Conservation (phyloP, 2,113 vertebrate genomes). For the Takifugu flavidus region DNA sequence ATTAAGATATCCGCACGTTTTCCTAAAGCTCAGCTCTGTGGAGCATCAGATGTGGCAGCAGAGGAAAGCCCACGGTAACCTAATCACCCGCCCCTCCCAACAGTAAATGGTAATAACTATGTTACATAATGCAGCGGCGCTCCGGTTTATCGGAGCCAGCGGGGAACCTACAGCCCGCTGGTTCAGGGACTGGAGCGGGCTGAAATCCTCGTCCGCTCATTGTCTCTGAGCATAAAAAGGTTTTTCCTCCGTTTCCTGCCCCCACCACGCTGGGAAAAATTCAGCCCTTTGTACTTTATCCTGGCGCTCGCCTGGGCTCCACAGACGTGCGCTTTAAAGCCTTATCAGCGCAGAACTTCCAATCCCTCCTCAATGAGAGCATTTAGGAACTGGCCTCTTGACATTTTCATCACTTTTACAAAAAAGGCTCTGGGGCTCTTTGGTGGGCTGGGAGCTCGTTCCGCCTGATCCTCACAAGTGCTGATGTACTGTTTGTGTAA, state of each 20-base stretch:
- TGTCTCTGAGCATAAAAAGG: slow-evolving; percentile 49
- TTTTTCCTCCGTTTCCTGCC: slow-evolving; percentile 4
- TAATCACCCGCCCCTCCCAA: slow-evolving; percentile 46
- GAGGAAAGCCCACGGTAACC: slow-evolving; percentile 65
- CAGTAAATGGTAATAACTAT: slow-evolving; percentile 29
- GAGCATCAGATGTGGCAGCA: slow-evolving; percentile 39
- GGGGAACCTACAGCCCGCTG: slow-evolving; percentile 29
- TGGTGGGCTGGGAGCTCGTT: not conserved
- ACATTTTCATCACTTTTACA: slow-evolving; percentile 42
- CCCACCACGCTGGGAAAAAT: slow-evolving; percentile 30
- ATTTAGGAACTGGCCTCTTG: slow-evolving; percentile 54
- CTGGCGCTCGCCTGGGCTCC: slow-evolving; percentile 27
- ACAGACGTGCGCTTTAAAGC: slow-evolving; percentile 41
- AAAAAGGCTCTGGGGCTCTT: slow-evolving; percentile 4
- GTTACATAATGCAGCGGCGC: slow-evolving; percentile 47
- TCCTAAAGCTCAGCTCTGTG: slow-evolving; percentile 25
- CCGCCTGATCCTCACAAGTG: too few species aligned
- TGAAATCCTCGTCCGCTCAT: slow-evolving; percentile 26
- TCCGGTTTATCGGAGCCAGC: slow-evolving; percentile 44
- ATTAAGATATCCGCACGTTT: slow-evolving; percentile 35
- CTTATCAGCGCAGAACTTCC: slow-evolving; percentile 55
- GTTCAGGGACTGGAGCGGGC: slow-evolving; percentile 21
- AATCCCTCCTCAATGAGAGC: slow-evolving; percentile 52
- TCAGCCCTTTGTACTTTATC: slow-evolving; percentile 57
- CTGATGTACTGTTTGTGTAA: too few species aligned